Conservation (phyloP, 2,888 invertebrate species). For the Eurytoma californica region DNA sequence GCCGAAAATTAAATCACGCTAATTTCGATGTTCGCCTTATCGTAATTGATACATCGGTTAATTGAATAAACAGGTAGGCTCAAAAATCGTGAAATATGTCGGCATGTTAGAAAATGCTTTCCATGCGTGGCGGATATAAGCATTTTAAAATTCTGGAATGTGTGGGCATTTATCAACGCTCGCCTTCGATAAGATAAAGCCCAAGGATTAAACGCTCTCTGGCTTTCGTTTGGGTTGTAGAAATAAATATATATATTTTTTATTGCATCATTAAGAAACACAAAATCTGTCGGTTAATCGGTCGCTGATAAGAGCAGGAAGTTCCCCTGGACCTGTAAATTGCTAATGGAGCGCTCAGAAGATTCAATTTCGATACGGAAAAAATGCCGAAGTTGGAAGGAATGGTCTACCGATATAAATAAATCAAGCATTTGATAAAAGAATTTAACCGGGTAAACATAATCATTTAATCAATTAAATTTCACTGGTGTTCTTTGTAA, state of each 20-base stretch:
- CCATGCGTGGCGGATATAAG: neutral
- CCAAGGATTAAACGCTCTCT: neutral
- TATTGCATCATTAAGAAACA: conserved; percentile 10
- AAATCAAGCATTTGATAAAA: conserved; percentile 26
- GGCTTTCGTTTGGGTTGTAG: neutral
- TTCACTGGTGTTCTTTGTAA: neutral
- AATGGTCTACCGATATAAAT: conserved; percentile 22
- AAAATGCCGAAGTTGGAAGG: neutral
- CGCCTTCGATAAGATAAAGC: conserved; percentile 22
- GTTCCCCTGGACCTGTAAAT: conserved; percentile 19
- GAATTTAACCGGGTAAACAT: neutral
- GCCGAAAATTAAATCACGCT: neutral
- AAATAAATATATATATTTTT: neutral
- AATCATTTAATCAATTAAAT: conserved; percentile 23
- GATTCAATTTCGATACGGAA: conserved; percentile 14
- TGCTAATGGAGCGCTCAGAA: conserved; percentile 37
- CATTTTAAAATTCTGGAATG: neutral
- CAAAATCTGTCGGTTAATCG: conserved; percentile 38
- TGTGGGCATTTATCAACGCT: neutral
- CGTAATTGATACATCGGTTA: no score
- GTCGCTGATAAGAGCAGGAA: conserved; percentile 15
- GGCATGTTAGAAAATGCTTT: neutral
- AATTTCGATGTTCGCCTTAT: no score
- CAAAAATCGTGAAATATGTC: no score
- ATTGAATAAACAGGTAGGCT: no score